Evolutionary conservation across 2,888 invertebrate genomes (phyloP).

Genomic region (Scaptomyza tumidula): DNA sequence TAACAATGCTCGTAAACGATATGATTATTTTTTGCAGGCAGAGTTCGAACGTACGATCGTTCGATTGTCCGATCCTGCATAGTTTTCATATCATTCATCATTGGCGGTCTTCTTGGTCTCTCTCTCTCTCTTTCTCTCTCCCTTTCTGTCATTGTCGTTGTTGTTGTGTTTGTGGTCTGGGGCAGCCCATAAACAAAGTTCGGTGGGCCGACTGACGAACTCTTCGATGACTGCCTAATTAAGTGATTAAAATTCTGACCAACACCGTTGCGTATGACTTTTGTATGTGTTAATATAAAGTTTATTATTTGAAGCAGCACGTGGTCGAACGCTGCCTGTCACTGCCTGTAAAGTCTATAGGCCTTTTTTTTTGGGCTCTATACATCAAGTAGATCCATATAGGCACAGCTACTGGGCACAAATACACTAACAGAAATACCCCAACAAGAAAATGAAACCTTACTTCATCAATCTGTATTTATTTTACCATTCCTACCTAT

Average conservation of each 20-base stretch:
- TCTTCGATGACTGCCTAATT: conserved; percentile 74
- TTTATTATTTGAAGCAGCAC: conserved; percentile 85
- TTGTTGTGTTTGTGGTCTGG: conserved; percentile 28
- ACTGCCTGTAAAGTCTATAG: conserved; percentile 29
- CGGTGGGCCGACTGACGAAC: conserved; percentile 31
- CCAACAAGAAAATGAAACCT: neutral
- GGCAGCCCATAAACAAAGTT: conserved; percentile 54
- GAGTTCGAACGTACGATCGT: conserved; percentile 31
- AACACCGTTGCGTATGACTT: conserved; percentile 81
- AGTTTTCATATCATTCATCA: conserved; percentile 62
- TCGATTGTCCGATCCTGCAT: conserved; percentile 57
- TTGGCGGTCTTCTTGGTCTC: conserved; percentile 21
- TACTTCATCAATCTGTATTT: neutral
- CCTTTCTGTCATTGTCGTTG: neutral
- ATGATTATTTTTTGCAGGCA: conserved; percentile 54
- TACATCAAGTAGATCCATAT: conserved; percentile 44
- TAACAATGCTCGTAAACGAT: conserved; percentile 61
- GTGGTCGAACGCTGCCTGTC: conserved; percentile 74
- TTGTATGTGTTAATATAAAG: conserved; percentile 85
- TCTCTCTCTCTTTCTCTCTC: neutral
- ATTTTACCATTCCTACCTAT: neutral
- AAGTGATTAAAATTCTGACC: conserved; percentile 84
- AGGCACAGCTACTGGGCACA: conserved; percentile 6
- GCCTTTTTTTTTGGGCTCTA: conserved; percentile 46
- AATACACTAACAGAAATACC: conserved; percentile 10